Conservation (phyloP, 2,113 vertebrate genomes). For the Pipra filicauda region DNA sequence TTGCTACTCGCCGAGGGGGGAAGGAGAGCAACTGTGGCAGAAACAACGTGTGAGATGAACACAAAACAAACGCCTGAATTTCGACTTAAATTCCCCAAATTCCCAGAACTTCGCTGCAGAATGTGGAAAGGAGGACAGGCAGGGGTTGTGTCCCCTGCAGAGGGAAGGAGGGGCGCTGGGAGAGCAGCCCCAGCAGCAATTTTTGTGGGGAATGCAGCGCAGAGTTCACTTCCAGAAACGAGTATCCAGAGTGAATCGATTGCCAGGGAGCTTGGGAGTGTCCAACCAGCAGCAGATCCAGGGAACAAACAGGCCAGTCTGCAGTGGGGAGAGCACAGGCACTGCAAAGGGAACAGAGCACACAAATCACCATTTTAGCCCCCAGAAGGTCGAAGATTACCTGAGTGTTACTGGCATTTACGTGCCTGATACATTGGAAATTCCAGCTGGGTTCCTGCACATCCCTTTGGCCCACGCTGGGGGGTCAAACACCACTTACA, state of each 20-base stretch:
- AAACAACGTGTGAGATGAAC: conserved; percentile 60
- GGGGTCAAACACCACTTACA: not conserved
- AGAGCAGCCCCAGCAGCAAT: not conserved
- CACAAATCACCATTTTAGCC: not conserved
- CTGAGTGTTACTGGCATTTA: not conserved
- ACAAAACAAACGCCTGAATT: conserved; percentile 33
- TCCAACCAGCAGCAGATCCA: not conserved
- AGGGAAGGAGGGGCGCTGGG: not conserved
- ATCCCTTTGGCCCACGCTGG: not conserved
- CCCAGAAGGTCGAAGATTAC: not conserved
- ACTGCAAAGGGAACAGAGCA: not conserved
- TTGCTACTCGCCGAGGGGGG: not conserved
- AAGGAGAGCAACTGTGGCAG: conserved; percentile 38
- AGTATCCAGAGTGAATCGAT: not conserved
- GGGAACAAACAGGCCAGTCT: not conserved
- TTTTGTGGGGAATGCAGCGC: not conserved
- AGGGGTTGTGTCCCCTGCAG: not conserved
- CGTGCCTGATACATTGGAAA: accelerated
- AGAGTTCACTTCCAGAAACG: not conserved
- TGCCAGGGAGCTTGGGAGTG: not conserved
- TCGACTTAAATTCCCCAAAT: not conserved
- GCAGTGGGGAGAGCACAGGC: not conserved
- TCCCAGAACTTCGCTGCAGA: not conserved
- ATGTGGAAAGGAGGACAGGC: not conserved
- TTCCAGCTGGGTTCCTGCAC: not conserved